A percentile compares a stretch with the other conserved stretches of the same genome.
phyloP scores from a whole-genome alignment of 2,113 vertebrate genomes.

The Solea senegalensis region DNA sequence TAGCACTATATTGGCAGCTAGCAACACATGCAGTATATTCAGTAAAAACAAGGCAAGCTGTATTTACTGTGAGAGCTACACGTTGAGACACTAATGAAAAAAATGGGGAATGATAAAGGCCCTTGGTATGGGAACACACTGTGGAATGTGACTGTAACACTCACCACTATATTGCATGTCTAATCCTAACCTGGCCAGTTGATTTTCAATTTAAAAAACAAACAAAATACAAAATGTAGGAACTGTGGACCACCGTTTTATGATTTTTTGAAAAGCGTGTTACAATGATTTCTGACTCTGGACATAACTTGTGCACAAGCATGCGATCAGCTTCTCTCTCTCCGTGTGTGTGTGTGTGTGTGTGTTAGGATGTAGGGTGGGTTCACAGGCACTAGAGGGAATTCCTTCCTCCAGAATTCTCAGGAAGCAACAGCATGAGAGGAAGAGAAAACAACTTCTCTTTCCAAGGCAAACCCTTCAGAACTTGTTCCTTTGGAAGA shows the following conservation, averaged over 20 bases:
- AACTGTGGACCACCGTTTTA: too few relatives aligned
- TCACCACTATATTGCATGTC: too few relatives aligned
- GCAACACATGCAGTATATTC: too few relatives aligned
- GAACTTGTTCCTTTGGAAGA: slow-evolving; percentile 52
- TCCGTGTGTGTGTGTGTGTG: background rate
- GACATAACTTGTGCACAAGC: background rate
- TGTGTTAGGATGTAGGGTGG: slow-evolving; percentile 50
- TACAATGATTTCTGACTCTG: background rate
- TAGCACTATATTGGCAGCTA: too few relatives aligned
- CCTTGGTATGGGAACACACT: too few relatives aligned
- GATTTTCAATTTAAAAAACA: too few relatives aligned
- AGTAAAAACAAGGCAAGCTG: background rate
- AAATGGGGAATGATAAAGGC: background rate
- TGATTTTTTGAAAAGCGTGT: too few relatives aligned
- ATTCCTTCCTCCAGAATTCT: slow-evolving; percentile 67
- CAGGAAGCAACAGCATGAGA: slow-evolving; percentile 68
- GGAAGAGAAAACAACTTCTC: slow-evolving; percentile 72
- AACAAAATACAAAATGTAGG: too few relatives aligned
- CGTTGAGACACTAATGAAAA: background rate
- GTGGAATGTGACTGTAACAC: too few relatives aligned
- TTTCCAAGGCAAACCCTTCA: slow-evolving; percentile 61
- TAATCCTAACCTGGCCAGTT: too few relatives aligned
- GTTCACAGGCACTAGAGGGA: slow-evolving; percentile 63
- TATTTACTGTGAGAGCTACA: background rate
- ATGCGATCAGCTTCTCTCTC: background rate